phyloP scores from a whole-genome alignment of 2,888 invertebrate genomes.

The Theretra japonica region DNA sequence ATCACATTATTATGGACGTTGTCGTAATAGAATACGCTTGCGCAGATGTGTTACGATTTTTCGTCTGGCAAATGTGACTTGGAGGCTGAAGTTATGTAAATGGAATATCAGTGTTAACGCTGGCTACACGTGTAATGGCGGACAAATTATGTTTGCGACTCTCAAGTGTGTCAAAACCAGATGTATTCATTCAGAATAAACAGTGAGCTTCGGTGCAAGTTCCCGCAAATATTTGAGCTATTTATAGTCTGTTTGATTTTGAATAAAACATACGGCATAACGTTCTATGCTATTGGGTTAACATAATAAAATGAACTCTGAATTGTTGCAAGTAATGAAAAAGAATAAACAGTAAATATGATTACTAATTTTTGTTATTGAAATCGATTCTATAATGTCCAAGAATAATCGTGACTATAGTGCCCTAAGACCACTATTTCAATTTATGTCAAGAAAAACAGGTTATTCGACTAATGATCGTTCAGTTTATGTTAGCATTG shows the following conservation, averaged over 20 bases:
- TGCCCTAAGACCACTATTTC: not conserved
- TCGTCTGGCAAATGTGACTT: not conserved
- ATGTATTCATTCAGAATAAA: conserved; percentile 17
- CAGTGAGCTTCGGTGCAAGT: not conserved
- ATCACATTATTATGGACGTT: not conserved
- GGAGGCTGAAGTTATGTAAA: conserved; percentile 15
- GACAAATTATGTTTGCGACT: not conserved
- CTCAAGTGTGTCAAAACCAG: conserved; percentile 17
- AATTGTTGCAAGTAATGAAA: not conserved
- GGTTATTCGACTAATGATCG: not conserved
- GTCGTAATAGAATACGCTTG: not conserved
- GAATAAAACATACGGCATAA: not conserved
- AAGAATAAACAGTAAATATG: not conserved
- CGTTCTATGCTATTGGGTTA: not conserved
- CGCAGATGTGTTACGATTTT: conserved; percentile 1
- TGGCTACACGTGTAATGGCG: not conserved
- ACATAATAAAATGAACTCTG: not conserved
- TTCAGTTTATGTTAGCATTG: not conserved
- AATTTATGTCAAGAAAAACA: conserved; percentile 6
- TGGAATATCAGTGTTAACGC: conserved; percentile 8
- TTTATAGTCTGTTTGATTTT: not conserved
- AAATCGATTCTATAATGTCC: not conserved
- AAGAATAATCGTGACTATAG: not conserved
- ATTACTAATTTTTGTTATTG: not conserved
- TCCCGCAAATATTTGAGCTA: conserved; percentile 12